Base-by-base conservation (phyloP, 2,113 vertebrate genomes). In the Lepus europaeus region DNA sequence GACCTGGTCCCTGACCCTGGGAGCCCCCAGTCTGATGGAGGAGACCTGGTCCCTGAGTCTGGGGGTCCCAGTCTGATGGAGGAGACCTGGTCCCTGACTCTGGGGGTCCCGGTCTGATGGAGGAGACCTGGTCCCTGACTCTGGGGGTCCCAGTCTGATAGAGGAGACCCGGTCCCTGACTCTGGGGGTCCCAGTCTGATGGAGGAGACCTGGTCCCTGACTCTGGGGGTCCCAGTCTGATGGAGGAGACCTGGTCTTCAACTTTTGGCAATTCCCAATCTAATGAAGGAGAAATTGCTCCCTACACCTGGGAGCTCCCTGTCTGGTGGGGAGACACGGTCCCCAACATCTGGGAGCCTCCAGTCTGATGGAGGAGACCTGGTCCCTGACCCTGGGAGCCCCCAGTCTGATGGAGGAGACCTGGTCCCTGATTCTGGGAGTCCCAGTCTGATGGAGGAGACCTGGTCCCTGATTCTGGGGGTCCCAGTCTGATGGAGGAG, bases 381-480 rank as follows among this genome's bases (percentile, higher is more conserved):
- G 8, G 14, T 3, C 9, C 36, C 51, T 78, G 51, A 39, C 31
- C 19, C 51, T 51, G 64, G 13, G 36, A 29, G 10, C 5, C 4
- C 77, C 77, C 45, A 88, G 31, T 70, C 33, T 85, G 72, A 72
- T 69, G 74, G 84, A 76, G 56, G 76, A 95, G 86, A 92, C 72
- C 25, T 2, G 1, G 56, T 16, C 7, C 29, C 19, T 49, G 36
- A 39, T 25, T 14, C 29, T 29, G 64, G 33, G 25, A 72, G 78
- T 63, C 3, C 66, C 56, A 45, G 23, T 53, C 85, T 92, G 66
- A 73, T 59, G 90, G 51, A 25, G 63, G 76, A 83, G 91, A 39
- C 89, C 61, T 6, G 8, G 12, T 76, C n/a, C 11, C 5, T 73
- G 49, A 1, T 31, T 45, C 74, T 63, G 70, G 84, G 78, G 74